These are phyloP conservation scores for Haliaeetus leucogaster DNA, from an alignment of 2,113 vertebrate genomes.

Conservation along the genomic window DNA sequence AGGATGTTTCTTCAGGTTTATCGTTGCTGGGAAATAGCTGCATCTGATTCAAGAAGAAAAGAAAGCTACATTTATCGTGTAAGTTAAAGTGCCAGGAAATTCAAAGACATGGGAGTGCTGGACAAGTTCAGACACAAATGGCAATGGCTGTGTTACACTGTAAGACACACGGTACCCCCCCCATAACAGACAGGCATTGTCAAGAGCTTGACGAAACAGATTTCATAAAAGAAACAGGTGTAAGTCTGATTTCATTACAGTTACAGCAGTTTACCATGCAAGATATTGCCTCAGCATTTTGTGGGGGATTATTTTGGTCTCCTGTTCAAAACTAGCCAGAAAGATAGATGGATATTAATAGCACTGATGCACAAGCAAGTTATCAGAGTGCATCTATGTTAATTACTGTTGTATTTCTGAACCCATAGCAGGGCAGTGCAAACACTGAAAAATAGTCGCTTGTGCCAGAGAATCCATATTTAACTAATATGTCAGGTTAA, in stretches of 20 bases:
- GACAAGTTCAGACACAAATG: neutral
- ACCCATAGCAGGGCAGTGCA: neutral
- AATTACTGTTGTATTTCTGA: conserved; percentile 19
- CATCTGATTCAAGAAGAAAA: neutral
- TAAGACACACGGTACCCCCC: neutral
- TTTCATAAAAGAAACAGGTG: neutral
- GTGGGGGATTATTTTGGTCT: neutral
- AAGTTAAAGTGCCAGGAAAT: conserved; percentile 3
- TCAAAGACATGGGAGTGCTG: neutral
- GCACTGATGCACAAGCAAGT: neutral
- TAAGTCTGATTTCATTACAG: neutral
- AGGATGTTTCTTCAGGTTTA: conserved; percentile 48
- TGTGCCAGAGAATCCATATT: neutral
- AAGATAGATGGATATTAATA: conserved; percentile 5
- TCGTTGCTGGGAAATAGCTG: neutral
- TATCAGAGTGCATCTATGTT: conserved; percentile 20
- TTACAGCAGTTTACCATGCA: neutral
- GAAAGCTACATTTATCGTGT: neutral
- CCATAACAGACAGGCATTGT: neutral
- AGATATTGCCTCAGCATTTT: neutral
- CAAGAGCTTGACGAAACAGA: neutral
- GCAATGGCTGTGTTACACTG: neutral
- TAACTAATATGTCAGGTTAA: neutral
- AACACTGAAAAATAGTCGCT: neutral
- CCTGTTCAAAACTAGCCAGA: neutral